Percentiles rank a stretch among this genome's conserved stretches.
Evolutionary conservation across 1,140 invertebrate genomes (phyloP).

Genomic region (Helicoverpa zea): DNA sequence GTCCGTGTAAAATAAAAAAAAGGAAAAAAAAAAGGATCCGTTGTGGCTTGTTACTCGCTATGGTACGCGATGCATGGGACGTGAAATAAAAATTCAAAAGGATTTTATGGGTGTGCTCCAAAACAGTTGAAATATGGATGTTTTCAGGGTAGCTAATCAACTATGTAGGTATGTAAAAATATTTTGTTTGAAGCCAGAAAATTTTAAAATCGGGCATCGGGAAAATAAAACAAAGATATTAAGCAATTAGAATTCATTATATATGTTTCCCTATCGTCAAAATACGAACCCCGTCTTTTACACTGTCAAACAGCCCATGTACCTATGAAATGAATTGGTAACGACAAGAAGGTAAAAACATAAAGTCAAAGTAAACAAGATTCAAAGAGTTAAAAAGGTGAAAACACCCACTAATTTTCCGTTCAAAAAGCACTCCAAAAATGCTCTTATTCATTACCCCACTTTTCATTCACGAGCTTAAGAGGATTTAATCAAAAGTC

Average conservation of each 20-base stretch:
- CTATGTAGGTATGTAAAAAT: no score
- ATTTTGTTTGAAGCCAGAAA: no score
- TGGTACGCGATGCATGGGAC: background rate
- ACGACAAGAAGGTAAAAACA: no score
- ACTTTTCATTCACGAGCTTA: background rate
- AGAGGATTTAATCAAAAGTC: conserved; percentile 26
- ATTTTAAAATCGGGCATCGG: no score
- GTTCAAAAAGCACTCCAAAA: background rate
- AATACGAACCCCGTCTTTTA: no score
- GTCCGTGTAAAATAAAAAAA: background rate
- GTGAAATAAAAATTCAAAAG: background rate
- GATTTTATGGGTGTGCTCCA: background rate
- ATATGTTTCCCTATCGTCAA: no score
- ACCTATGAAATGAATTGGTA: no score
- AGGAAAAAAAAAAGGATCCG: background rate
- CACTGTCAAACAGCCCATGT: no score
- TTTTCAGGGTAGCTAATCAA: background rate
- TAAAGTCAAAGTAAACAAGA: no score
- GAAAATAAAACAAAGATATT: no score
- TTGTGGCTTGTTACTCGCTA: conserved; percentile 6
- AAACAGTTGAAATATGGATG: background rate
- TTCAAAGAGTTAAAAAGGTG: background rate
- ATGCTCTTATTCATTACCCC: background rate
- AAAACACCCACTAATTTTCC: background rate
- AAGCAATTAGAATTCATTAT: no score